Evolutionary conservation across 2,113 vertebrate genomes (phyloP), one percentile per base, ranked within the genome.

Genomic region (Malaclemys terrapin): DNA sequence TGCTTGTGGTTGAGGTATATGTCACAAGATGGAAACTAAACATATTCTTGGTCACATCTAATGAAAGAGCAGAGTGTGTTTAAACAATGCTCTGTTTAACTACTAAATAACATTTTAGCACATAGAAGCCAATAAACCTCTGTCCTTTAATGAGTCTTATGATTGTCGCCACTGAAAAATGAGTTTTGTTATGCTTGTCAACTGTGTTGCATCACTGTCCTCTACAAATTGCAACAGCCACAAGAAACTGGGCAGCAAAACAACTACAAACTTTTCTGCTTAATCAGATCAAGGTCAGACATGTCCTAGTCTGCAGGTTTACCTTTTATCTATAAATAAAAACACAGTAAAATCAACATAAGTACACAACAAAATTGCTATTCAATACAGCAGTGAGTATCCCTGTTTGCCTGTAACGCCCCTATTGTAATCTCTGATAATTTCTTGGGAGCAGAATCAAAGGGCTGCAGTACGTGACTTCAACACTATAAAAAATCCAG

Each of bases 361-460:
- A 85, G 89, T 13, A 84, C 20, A 90, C 78, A 86, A 90, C 49
- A 93, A 96, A 96, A 53, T 10, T 22, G 20, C n/a, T 82, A 2
- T 78, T 93, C 72, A 89, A 53, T 25, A 78, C 53, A 76, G 59
- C 88, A 91, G 49, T 47, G 72, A 97, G 92, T 82, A 95, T 31
- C 62, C 75, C 38, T 0, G 0, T 85, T 72, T 95, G 97, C 95
- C 91, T 95, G 76, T 91, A 92, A 95, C 49, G 72, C 91, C 83
- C 87, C 78, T 35, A 5, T 84, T 90, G 53, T 90, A 94, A 97
- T 91, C 87, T 91, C 76, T 5, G 45, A 94, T 97, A 97, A 85
- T 89, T 96, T 96, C 78, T 96, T 93, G 75, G 96, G 87, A 97
- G 57, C 38, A 81, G 86, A 96, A 97, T 96, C 97, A 94, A 96